These are phyloP conservation scores for Clarias macrocephalus DNA, from an alignment of 2,113 vertebrate species.

Conservation along the genomic window DNA sequence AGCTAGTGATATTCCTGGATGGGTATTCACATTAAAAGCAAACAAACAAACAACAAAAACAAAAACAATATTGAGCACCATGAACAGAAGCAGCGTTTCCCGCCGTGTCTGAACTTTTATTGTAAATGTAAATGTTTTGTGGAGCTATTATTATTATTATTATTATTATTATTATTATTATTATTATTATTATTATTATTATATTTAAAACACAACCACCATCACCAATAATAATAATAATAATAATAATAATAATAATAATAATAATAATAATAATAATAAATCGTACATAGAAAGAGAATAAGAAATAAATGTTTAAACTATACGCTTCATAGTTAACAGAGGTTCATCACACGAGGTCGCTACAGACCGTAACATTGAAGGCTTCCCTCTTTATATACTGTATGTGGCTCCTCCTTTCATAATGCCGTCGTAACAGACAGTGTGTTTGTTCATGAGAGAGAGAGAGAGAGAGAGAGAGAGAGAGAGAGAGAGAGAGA, in stretches of 20 bases:
- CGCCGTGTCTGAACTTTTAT: not conserved
- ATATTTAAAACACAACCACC: too few species aligned
- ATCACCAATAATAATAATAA: not conserved
- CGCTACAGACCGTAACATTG: conserved; percentile 41
- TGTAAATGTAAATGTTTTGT: not conserved
- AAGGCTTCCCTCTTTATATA: not conserved
- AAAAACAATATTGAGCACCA: not conserved
- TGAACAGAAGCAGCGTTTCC: not conserved
- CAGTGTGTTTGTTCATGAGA: not conserved
- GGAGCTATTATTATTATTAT: not conserved
- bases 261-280: not conserved
- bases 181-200: too few species aligned
- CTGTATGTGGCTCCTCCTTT: conserved; percentile 35
- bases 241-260: not conserved
- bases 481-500: not conserved
- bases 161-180: too few species aligned
- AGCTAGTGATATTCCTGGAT: too few species aligned
- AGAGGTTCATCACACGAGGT: not conserved
- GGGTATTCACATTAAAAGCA: too few species aligned
- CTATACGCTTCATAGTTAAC: not conserved
- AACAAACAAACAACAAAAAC: not conserved
- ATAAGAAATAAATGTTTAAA: not conserved
- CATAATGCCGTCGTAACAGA: not conserved
- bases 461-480: not conserved
- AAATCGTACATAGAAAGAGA: not conserved